phyloP scores from a whole-genome alignment of 2,113 vertebrate species.

The Callipepla californica region DNA sequence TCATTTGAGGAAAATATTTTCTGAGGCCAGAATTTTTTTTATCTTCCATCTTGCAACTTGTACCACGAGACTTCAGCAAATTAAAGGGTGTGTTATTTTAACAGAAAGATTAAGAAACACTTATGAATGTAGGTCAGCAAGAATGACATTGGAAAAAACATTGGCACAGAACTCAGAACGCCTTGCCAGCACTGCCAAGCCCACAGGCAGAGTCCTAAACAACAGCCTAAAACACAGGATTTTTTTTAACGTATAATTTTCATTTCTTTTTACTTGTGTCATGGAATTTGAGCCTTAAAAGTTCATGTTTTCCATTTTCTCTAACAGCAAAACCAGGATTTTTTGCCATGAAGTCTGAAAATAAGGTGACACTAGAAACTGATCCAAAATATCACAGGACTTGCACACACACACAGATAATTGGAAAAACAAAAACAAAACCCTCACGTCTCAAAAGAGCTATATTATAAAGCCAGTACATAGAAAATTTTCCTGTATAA shows the following conservation, averaged over 20 bases:
- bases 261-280: not conserved
- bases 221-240: constrained; percentile 12
- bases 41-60: constrained; percentile 38
- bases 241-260: not conserved
- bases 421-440: not conserved
- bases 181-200: constrained; percentile 30
- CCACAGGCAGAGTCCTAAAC: constrained; percentile 17
- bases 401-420: not conserved
- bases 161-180: not conserved
- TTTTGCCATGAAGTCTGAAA: not conserved
- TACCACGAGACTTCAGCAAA: constrained; percentile 39
- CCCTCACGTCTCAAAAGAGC: not conserved
- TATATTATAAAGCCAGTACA: not conserved
- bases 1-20: constrained; percentile 50
- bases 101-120: constrained; percentile 65
- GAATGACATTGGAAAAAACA: constrained; percentile 43
- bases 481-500: not conserved
- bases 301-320: not conserved
- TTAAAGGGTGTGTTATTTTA: constrained; percentile 66
- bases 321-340: not conserved
- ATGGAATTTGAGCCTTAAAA: not conserved
- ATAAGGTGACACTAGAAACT: not conserved
- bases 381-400: not conserved
- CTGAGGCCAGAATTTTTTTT: constrained; percentile 47
- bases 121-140: constrained; percentile 65